Evolutionary conservation across 2,797 vertebrate genomes (phyloP).

Genomic region (Megaceryle alcyon): DNA sequence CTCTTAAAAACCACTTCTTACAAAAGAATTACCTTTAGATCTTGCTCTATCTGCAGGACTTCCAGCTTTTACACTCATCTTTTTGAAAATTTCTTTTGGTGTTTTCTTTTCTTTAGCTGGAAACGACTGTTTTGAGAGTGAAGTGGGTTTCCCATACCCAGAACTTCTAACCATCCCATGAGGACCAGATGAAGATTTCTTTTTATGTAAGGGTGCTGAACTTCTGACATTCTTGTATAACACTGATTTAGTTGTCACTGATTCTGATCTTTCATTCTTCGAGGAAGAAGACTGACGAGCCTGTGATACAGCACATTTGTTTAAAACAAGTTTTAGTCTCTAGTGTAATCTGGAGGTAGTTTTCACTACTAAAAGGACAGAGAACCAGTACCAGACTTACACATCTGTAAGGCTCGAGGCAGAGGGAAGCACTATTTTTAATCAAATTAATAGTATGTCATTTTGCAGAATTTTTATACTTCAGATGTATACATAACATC

Average conservation of each 20-base stretch:
- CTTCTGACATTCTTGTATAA: constrained; percentile 67
- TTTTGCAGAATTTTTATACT: background rate
- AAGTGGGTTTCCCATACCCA: constrained; percentile 76
- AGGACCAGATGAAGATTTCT: constrained; percentile 62
- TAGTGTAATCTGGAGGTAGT: background rate
- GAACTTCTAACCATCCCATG: constrained; percentile 76
- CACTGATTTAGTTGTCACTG: constrained; percentile 36
- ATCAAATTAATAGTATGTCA: background rate
- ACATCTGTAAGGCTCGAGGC: background rate
- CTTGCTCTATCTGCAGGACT: constrained; percentile 59
- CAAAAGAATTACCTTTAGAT: constrained; percentile 72
- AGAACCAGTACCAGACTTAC: background rate
- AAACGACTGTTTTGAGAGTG: constrained; percentile 65
- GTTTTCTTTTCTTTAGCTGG: constrained; percentile 70
- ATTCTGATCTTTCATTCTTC: constrained; percentile 43
- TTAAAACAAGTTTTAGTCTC: background rate
- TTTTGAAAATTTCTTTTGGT: constrained; percentile 69
- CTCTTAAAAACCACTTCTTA: background rate
- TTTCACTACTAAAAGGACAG: background rate
- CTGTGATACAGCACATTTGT: constrained; percentile 40
- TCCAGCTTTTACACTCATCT: constrained; percentile 50
- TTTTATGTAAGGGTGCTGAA: constrained; percentile 68
- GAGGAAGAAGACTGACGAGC: background rate
- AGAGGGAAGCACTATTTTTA: background rate
- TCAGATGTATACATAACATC: background rate